Evolutionary conservation across 2,888 invertebrate species (phyloP).

Genomic region (Apotomis betuletana): DNA sequence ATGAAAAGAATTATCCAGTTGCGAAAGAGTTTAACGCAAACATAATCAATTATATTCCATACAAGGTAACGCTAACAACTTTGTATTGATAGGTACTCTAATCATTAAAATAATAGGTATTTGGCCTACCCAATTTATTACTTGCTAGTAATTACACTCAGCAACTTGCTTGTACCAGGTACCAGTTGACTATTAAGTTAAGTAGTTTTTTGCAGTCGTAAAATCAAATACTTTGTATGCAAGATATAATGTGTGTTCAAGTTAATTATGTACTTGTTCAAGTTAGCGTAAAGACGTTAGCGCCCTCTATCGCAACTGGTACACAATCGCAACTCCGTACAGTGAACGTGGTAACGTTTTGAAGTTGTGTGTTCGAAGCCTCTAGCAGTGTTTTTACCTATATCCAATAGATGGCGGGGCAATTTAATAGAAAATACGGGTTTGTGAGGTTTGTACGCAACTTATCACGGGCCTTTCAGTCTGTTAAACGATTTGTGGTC

Average conservation of each 20-base stretch:
- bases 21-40: slow-evolving; percentile 16
- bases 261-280: not conserved
- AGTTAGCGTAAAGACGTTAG: not conserved
- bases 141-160: slow-evolving; percentile 10
- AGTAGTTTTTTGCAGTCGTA: not conserved
- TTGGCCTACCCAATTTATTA: slow-evolving; percentile 11
- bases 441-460: no score
- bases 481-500: no score
- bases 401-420: slow-evolving; percentile 26
- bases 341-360: not conserved
- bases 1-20: slow-evolving; percentile 23
- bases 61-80: slow-evolving; percentile 30
- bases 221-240: slow-evolving; percentile 2
- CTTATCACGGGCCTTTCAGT: no score
- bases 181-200: not conserved
- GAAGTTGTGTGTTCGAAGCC: not conserved
- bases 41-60: slow-evolving; percentile 23
- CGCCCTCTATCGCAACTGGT: slow-evolving; percentile 26
- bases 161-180: not conserved
- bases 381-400: not conserved
- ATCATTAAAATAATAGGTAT: slow-evolving; percentile 23
- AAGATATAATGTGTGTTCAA: not conserved
- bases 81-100: slow-evolving; percentile 10
- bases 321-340: not conserved
- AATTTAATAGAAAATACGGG: not conserved